Evolutionary conservation across 2,113 vertebrate species (phyloP), one percentile per base, ranked within the genome.

Genomic region (Salvelinus sp.): DNA sequence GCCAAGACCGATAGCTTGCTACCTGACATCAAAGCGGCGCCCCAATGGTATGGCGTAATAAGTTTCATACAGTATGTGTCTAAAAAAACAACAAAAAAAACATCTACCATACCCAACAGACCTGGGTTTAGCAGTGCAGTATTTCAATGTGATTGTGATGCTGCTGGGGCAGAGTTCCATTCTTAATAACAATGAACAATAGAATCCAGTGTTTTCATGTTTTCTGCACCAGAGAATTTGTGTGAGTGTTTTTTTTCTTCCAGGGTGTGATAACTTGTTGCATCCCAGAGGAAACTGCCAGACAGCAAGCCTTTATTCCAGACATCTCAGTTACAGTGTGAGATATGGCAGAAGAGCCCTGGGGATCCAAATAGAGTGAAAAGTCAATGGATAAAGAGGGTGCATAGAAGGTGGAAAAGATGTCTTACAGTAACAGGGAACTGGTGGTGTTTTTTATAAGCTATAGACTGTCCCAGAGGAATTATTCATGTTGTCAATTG

Each of bases 381-480:
- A 9, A 69, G 66, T 69, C 68, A 22, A 69, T 22, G 68, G 68
- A 23, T 47, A 23, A 48, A 12, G 33, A 69, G 68, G 68, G 68
- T 22, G 67, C 79, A 72, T 78, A 70, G 73, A 76, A 72, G 28
- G 76, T 81, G 78, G 60, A 75, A 78, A 89, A 33, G 28, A 87
- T 90, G 87, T 76, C 82, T 48, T 76, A 72, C 84, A 86, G 76
- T 44, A 98, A 96, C 91, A 91, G 94, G 89, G 95, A 96, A 79
- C 93, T 99, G 88, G 97, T 99, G 87, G 91, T 95, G 85, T 96
- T 95, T 91, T 98, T 95, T 83, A 91, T 99, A 78, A 93, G 93
- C 88, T 95, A 97, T 90, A 99, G 96, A 91, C 95, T 99, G 67
- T 94, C 93, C 1, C 95, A 96, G 92, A 95, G 90, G 88, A 96